Conservation (phyloP, 2,888 invertebrate genomes). For the Parochlus steinenii region DNA sequence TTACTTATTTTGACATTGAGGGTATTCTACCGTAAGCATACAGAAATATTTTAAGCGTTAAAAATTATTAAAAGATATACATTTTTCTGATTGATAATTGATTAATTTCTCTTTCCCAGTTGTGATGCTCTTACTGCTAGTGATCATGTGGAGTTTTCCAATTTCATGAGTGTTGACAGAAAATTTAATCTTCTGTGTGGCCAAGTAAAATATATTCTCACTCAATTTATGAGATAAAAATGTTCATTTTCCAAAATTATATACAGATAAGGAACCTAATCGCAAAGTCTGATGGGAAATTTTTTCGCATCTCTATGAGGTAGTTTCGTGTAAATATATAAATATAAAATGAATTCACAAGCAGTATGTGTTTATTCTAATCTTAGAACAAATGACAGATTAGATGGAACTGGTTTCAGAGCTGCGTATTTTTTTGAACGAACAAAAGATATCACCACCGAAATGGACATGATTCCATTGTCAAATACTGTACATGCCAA, state of each 20-base stretch:
- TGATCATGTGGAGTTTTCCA: constrained; percentile 93
- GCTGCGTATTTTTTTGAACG: constrained; percentile 79
- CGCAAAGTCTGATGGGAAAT: constrained; percentile 77
- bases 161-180: constrained; percentile 77
- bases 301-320: constrained; percentile 92
- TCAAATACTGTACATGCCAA: no score
- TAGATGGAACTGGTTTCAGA: constrained; percentile 88
- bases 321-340: no score
- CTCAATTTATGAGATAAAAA: no score
- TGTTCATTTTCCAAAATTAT: no score
- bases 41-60: neutral
- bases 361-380: no score
- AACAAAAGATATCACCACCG: no score
- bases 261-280: no score
- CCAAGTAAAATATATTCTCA: constrained; percentile 50
- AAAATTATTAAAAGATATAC: constrained; percentile 3
- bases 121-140: constrained; percentile 83
- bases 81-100: constrained; percentile 3
- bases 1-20: constrained; percentile 86
- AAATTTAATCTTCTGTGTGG: constrained; percentile 85
- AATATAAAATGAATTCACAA: no score
- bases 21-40: constrained; percentile 78
- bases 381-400: constrained; percentile 83
- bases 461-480: no score
- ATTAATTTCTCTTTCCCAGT: constrained; percentile 35